Percentiles rank a stretch among this genome's conserved stretches.
Conservation (phyloP, 1,140 invertebrate genomes). For the Teleogryllus occipitalis region DNA sequence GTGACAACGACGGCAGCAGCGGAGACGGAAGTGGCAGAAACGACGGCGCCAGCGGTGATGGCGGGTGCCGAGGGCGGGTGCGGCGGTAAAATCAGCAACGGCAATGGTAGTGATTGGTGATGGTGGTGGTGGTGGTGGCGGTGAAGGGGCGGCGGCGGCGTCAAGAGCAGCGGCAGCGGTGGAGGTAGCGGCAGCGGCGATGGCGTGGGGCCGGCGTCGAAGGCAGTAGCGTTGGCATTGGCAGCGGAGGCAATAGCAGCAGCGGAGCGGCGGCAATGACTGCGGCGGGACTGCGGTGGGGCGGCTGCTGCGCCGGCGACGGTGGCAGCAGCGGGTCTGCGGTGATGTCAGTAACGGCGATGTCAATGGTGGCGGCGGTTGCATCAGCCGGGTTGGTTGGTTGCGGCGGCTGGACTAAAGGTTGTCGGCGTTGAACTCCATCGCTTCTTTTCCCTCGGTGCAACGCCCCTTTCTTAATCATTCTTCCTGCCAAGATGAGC, state of each 20-base stretch:
- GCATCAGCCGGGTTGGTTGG: neutral
- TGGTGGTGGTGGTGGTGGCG: conserved; percentile 18
- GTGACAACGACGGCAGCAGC: conserved; percentile 18
- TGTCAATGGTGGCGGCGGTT: conserved; percentile 18
- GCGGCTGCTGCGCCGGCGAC: neutral
- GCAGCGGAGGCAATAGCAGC: too few relatives aligned
- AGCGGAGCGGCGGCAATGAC: neutral
- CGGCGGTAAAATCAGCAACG: conserved; percentile 15
- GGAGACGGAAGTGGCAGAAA: conserved; percentile 18
- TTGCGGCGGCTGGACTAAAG: too few relatives aligned
- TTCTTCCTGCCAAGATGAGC: too few relatives aligned
- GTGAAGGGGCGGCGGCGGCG: too few relatives aligned
- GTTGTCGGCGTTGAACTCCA: too few relatives aligned
- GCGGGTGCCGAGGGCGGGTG: conserved; percentile 21
- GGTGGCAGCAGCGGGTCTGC: neutral
- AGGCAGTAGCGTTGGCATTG: neutral
- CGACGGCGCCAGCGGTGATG: conserved; percentile 17
- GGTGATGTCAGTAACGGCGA: conserved; percentile 11
- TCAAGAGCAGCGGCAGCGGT: conserved; percentile 8
- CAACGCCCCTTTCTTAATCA: too few relatives aligned
- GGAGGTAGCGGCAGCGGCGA: neutral
- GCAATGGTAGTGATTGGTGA: too few relatives aligned
- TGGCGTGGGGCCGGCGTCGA: too few relatives aligned
- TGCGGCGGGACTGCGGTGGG: neutral
- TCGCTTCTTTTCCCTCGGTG: too few relatives aligned